phyloP scores from a whole-genome alignment of 2,888 invertebrate species.

The Papilio protenor region DNA sequence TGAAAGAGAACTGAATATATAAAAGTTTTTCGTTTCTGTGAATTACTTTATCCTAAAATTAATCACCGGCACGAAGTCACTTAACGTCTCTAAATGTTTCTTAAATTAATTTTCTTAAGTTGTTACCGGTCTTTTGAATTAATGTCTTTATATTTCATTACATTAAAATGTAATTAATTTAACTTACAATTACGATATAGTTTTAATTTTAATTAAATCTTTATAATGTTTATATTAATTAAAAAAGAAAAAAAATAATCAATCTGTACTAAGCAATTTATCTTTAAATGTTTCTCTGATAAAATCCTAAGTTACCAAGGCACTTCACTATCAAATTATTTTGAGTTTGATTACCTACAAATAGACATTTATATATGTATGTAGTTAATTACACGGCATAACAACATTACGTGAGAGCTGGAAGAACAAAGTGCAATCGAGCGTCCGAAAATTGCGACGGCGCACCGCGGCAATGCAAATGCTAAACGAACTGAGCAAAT shows the following conservation, averaged over 20 bases:
- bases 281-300: too few relatives aligned
- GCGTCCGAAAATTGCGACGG: conserved; percentile 38
- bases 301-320: too few relatives aligned
- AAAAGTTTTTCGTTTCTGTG: conserved; percentile 31
- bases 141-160: conserved; percentile 13
- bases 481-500: conserved; percentile 44
- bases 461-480: conserved; percentile 34
- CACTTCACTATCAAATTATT: too few relatives aligned
- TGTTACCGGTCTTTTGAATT: conserved; percentile 16
- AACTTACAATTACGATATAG: background rate
- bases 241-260: background rate
- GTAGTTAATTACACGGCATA: conserved; percentile 20
- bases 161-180: conserved; percentile 8
- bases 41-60: conserved; percentile 35
- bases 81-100: conserved; percentile 18
- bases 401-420: conserved; percentile 7
- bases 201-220: background rate
- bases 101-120: conserved; percentile 28
- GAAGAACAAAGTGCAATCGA: conserved; percentile 40
- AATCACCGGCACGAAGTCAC: conserved; percentile 30
- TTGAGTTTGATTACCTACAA: background rate
- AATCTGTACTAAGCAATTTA: too few relatives aligned
- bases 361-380: background rate
- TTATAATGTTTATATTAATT: background rate
- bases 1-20: conserved; percentile 18